These are phyloP conservation scores for Oryzias curvinotus DNA, from an alignment of 2,113 vertebrate genomes.

Conservation along the genomic window DNA sequence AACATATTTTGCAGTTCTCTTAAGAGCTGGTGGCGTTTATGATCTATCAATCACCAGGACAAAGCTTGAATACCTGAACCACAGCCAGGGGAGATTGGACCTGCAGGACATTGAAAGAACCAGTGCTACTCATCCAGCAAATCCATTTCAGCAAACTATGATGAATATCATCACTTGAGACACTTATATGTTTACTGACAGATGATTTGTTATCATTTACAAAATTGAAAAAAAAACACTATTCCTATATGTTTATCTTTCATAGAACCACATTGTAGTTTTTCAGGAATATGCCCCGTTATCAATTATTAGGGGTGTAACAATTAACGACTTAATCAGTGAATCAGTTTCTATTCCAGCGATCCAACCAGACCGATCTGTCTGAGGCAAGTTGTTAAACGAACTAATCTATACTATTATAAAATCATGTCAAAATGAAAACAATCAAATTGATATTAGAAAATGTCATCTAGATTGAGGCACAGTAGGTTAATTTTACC, in stretches of 20 bases:
- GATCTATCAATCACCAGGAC: conserved; percentile 75
- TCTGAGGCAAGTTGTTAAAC: too few relatives aligned
- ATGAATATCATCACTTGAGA: conserved; percentile 72
- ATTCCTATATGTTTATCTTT: conserved; percentile 54
- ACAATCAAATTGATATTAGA: too few relatives aligned
- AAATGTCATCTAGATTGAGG: too few relatives aligned
- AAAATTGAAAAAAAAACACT: conserved; percentile 30
- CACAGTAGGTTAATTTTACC: too few relatives aligned
- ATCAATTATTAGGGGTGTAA: too few relatives aligned
- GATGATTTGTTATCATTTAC: conserved; percentile 77
- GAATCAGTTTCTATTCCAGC: too few relatives aligned
- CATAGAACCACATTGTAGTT: too few relatives aligned
- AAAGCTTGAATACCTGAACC: conserved; percentile 57
- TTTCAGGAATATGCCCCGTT: too few relatives aligned
- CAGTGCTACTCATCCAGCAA: conserved; percentile 75
- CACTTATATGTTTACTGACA: conserved; percentile 75
- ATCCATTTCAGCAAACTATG: conserved; percentile 81
- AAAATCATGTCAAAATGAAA: too few relatives aligned
- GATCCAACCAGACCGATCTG: too few relatives aligned
- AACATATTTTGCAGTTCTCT: conserved; percentile 37
- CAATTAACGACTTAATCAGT: too few relatives aligned
- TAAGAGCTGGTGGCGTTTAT: conserved; percentile 64
- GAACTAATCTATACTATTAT: too few relatives aligned
- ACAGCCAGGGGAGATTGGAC: conserved; percentile 74
- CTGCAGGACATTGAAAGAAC: conserved; percentile 76